These are phyloP conservation scores for Listronotus oregonensis DNA, from an alignment of 1,140 invertebrate species.

Conservation along the genomic window DNA sequence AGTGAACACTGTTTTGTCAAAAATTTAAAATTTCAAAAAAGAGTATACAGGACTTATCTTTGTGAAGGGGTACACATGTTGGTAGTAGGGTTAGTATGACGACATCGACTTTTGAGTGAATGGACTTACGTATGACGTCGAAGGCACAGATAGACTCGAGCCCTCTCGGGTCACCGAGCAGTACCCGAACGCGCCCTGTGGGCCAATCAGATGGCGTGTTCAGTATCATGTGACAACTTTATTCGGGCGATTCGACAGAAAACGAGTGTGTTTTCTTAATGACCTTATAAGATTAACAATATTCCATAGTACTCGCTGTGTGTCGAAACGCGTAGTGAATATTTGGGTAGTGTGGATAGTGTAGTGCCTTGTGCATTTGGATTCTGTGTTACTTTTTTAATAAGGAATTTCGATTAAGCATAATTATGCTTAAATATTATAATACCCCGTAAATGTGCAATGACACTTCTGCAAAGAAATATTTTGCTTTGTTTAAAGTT, in stretches of 20 bases:
- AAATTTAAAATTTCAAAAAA: no score
- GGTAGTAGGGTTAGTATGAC: conserved; percentile 29
- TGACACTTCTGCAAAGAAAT: no score
- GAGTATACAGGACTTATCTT: background rate
- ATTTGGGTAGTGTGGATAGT: no score
- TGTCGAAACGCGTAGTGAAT: background rate
- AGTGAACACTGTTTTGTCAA: no score
- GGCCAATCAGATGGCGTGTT: conserved; percentile 36
- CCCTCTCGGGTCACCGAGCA: conserved; percentile 63
- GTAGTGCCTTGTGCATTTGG: no score
- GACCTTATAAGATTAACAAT: no score
- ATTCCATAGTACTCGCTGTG: background rate
- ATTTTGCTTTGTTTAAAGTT: no score
- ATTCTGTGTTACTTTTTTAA: no score
- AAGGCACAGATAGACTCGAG: conserved; percentile 77
- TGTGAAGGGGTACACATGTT: conserved; percentile 4
- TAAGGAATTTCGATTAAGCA: no score
- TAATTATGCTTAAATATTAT: no score
- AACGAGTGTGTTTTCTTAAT: background rate
- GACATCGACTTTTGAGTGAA: conserved; percentile 37
- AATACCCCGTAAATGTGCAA: no score
- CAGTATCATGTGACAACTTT: conserved; percentile 28
- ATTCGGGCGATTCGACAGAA: background rate
- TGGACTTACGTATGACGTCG: conserved; percentile 63
- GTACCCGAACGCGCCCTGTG: conserved; percentile 57